These are phyloP conservation scores for Drosophila heteroneura DNA, from an alignment of 2,888 invertebrate genomes.

Conservation along the genomic window DNA sequence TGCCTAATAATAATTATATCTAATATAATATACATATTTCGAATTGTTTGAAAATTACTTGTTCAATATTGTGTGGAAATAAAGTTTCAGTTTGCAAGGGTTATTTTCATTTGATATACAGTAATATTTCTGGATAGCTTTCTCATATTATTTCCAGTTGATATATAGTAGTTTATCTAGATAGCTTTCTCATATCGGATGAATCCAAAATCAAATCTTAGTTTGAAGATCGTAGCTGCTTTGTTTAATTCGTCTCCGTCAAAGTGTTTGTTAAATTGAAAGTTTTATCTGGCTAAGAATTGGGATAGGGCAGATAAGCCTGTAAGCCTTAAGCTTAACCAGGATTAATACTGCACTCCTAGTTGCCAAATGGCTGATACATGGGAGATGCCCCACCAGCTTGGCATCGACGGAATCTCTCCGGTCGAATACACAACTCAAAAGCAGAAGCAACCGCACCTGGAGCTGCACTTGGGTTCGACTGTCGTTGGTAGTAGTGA, in stretches of 20 bases:
- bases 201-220: not conserved
- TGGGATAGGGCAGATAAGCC: slow-evolving; percentile 4
- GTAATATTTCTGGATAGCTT: not conserved
- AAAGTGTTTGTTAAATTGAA: not conserved
- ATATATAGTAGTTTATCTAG: not conserved
- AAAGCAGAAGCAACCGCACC: not conserved
- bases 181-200: not conserved
- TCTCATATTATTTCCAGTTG: not conserved
- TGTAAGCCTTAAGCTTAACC: slow-evolving; percentile 8
- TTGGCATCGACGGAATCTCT: not conserved
- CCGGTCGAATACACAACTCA: not conserved
- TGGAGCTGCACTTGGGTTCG: not conserved
- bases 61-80: not conserved
- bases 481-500: not conserved
- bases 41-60: not conserved
- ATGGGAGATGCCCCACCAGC: not conserved
- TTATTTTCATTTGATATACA: not conserved
- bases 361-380: slow-evolving; percentile 5
- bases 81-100: slow-evolving; percentile 1
- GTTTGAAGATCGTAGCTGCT: not conserved
- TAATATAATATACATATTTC: not conserved
- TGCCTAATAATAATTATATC: not conserved
- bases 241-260: not conserved
- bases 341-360: not conserved
- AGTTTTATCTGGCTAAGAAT: slow-evolving; percentile 15